A percentile compares a stretch with the other conserved stretches of the same genome.
Evolutionary conservation across 2,888 invertebrate genomes (phyloP).

Genomic region (Trachelus troglodyta): DNA sequence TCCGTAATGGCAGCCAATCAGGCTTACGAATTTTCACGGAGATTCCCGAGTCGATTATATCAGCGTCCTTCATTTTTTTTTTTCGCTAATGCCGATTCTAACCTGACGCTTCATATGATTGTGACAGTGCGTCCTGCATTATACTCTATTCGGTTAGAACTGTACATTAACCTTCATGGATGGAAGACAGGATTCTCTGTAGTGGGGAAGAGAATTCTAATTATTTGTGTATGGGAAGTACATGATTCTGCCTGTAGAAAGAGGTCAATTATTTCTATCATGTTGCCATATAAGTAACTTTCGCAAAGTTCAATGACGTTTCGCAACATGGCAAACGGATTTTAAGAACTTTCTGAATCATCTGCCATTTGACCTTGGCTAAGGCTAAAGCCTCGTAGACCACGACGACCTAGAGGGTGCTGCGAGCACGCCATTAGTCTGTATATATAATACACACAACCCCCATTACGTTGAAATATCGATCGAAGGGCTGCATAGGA

Average conservation of each 20-base stretch:
- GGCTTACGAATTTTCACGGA: neutral
- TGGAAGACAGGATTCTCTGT: neutral
- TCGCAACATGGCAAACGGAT: constrained; percentile 16
- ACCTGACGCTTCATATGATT: neutral
- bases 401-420: constrained; percentile 32
- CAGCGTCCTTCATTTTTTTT: neutral
- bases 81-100: neutral
- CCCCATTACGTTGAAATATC: constrained; percentile 41
- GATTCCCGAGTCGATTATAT: neutral
- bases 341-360: constrained; percentile 23
- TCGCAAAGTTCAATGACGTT: constrained; percentile 19
- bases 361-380: constrained; percentile 35
- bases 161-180: neutral
- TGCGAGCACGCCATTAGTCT: constrained; percentile 4
- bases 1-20: neutral
- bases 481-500: constrained; percentile 43
- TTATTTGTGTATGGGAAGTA: neutral
- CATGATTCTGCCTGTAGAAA: neutral
- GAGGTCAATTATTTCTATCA: neutral
- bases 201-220: neutral
- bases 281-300: constrained; percentile 9
- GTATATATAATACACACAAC: constrained; percentile 27
- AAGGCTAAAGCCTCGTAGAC: constrained; percentile 3
- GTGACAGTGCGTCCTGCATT: neutral
- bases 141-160: neutral